phyloP scores from a whole-genome alignment of 2,888 invertebrate species.

The Pristionchus fissidentatus region DNA sequence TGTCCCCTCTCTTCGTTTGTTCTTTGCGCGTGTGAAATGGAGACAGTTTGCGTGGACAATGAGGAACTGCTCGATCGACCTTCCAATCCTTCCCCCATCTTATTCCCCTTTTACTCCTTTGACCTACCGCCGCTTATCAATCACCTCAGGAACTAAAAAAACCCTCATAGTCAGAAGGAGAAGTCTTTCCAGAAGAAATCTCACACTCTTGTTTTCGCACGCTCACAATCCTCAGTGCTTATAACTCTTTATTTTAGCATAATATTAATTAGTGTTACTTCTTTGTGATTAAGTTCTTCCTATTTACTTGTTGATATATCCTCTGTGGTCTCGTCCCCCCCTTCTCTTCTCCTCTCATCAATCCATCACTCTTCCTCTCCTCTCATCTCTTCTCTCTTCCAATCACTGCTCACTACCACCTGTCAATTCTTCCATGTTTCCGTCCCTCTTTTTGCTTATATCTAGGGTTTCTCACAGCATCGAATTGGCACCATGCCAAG shows the following conservation, averaged over 20 bases:
- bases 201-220: too few species aligned
- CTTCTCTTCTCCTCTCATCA: background rate
- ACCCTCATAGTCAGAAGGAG: too few species aligned
- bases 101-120: background rate
- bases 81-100: background rate
- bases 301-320: constrained; percentile 1
- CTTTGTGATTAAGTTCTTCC: too few species aligned
- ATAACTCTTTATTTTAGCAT: too few species aligned
- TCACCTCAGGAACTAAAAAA: too few species aligned
- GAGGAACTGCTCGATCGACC: constrained; percentile 10
- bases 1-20: background rate
- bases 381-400: background rate
- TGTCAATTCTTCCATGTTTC: constrained; percentile 21
- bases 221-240: too few species aligned
- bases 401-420: background rate
- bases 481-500: too few species aligned
- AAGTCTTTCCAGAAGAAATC: too few species aligned
- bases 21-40: constrained; percentile 14
- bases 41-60: background rate
- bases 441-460: background rate
- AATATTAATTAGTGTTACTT: too few species aligned
- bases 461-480: too few species aligned
- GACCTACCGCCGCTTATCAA: too few species aligned
- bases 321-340: background rate
- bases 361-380: background rate